Conservation (phyloP, 2,113 vertebrate species). For the Dasypus novemcinctus region DNA sequence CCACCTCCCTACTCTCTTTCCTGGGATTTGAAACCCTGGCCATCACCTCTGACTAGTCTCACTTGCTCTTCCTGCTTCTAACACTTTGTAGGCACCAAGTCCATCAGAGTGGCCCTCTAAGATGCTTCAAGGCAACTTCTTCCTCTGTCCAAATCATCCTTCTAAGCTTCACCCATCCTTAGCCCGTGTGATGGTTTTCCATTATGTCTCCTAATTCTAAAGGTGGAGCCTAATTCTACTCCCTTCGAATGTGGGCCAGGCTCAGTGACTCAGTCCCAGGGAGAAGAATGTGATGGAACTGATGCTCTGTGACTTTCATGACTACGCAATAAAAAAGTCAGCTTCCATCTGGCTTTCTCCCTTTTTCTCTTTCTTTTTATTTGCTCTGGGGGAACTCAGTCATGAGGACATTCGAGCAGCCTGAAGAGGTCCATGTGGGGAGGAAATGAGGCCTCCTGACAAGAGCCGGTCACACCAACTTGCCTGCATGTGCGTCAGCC, state of each 20-base stretch:
- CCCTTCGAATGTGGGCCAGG: not conserved
- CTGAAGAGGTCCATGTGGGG: not conserved
- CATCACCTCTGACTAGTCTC: not conserved
- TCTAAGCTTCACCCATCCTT: not conserved
- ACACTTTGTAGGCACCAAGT: not conserved
- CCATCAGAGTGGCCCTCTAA: not conserved
- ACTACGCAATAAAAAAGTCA: not conserved
- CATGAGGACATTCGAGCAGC: not conserved
- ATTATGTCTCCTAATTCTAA: not conserved
- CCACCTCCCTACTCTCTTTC: not conserved
- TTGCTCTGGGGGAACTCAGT: not conserved
- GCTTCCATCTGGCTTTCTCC: not conserved
- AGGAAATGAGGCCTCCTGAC: not conserved
- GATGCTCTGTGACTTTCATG: not conserved
- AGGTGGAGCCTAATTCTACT: not conserved
- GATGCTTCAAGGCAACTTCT: not conserved
- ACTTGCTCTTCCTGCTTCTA: not conserved
- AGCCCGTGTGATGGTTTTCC: not conserved
- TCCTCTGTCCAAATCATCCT: not conserved
- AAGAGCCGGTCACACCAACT: not conserved
- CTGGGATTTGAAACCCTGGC: slow-evolving; percentile 5
- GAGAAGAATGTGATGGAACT: not conserved
- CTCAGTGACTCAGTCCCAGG: not conserved
- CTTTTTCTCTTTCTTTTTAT: not conserved
- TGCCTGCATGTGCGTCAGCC: not conserved